phyloP scores from a whole-genome alignment of 2,113 vertebrate species.

The Asarcornis scutulata region DNA sequence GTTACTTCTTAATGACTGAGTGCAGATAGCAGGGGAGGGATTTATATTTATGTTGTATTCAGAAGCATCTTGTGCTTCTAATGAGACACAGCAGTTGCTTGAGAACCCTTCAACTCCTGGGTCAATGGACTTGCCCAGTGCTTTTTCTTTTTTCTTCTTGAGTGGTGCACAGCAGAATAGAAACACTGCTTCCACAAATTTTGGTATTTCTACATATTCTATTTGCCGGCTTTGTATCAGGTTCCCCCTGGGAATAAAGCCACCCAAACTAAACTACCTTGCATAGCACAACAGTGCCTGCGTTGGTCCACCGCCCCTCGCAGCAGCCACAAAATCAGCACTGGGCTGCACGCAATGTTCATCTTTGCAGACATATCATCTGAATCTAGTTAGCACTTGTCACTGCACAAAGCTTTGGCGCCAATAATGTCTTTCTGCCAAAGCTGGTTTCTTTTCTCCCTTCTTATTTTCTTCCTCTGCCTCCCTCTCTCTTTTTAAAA shows the following conservation, averaged over 20 bases:
- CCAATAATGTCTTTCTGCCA: neutral
- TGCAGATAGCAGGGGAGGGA: neutral
- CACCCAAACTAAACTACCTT: neutral
- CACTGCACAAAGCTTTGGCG: neutral
- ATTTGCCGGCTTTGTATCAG: neutral
- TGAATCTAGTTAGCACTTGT: neutral
- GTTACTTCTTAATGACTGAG: neutral
- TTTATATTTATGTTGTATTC: neutral
- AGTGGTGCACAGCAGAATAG: neutral
- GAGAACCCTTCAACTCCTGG: neutral
- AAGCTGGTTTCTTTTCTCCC: neutral
- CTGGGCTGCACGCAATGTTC: neutral
- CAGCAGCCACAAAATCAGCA: neutral
- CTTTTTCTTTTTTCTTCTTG: neutral
- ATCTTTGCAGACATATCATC: neutral
- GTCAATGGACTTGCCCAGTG: neutral
- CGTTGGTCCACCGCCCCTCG: neutral
- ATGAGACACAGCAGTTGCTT: neutral
- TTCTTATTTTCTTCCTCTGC: no score
- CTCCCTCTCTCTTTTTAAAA: neutral
- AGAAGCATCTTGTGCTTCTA: neutral
- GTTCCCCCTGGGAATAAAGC: neutral
- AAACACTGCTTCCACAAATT: neutral
- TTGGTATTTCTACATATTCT: neutral
- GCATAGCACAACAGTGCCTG: fast-evolving